These are phyloP conservation scores for Caenorhabditis angaria DNA, from an alignment of 2,888 invertebrate species.

Conservation along the genomic window DNA sequence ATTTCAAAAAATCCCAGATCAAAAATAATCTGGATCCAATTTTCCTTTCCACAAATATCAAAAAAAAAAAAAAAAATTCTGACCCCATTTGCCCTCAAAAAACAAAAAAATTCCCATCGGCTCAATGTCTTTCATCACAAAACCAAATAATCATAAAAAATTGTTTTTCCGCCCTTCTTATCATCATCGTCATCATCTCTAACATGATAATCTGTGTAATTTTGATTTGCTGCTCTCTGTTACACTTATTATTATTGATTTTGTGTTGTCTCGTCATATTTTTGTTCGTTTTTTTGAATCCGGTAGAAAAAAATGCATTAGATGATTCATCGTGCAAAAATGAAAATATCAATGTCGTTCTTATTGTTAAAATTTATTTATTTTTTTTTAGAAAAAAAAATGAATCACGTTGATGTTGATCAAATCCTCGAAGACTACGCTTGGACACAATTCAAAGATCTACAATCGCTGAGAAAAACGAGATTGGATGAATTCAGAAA, in stretches of 20 bases:
- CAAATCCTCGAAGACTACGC: conserved; percentile 71
- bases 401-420: conserved; percentile 70
- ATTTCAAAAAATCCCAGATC: background rate
- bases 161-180: background rate
- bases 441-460: conserved; percentile 69
- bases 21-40: background rate
- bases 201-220: conserved; percentile 11
- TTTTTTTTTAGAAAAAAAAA: conserved; percentile 5
- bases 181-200: background rate
- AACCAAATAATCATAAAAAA: background rate
- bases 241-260: background rate
- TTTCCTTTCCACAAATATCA: too few species aligned
- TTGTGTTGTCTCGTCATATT: too few species aligned
- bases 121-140: background rate
- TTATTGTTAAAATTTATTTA: conserved; percentile 3
- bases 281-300: background rate
- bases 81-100: background rate
- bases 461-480: conserved; percentile 63
- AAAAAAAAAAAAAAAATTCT: too few species aligned
- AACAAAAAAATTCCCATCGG: background rate
- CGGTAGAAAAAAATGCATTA: background rate
- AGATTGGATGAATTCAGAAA: conserved; percentile 66
- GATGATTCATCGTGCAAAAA: background rate
- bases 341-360: background rate
- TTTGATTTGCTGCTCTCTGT: background rate